Conservation (phyloP, 2,888 invertebrate genomes). For the Yponomeuta sedellus region DNA sequence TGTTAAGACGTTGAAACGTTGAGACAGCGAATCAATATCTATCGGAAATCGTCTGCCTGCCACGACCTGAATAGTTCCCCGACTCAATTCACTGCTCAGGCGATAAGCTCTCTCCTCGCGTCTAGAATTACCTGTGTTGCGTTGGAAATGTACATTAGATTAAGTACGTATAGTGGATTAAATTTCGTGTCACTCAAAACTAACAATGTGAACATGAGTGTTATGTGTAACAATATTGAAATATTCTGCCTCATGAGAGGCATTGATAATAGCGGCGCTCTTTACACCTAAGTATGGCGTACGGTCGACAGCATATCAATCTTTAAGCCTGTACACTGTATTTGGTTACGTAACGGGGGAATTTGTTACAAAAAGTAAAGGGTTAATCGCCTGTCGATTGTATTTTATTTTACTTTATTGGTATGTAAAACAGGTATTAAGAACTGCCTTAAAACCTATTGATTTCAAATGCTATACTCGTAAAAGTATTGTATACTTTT, state of each 20-base stretch:
- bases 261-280: constrained; percentile 6
- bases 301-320: neutral
- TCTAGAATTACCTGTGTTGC: constrained; percentile 11
- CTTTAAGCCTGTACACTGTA: too few relatives aligned
- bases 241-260: neutral
- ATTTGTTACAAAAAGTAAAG: too few relatives aligned
- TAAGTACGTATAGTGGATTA: constrained; percentile 12
- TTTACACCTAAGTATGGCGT: neutral
- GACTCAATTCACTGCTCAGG: constrained; percentile 8
- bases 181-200: constrained; percentile 15
- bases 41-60: neutral
- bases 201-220: constrained; percentile 14
- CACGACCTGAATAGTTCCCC: neutral
- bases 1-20: too few relatives aligned
- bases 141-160: constrained; percentile 11
- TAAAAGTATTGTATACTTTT: too few relatives aligned
- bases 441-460: too few relatives aligned
- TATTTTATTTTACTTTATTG: too few relatives aligned
- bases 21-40: neutral
- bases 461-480: too few relatives aligned
- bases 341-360: too few relatives aligned
- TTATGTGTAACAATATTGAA: constrained; percentile 4
- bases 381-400: too few relatives aligned
- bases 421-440: too few relatives aligned
- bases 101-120: constrained; percentile 12